These are phyloP conservation scores for Chiridota heheva DNA, from an alignment of 35 echinoderm and acorn worm species.

Conservation along the genomic window DNA sequence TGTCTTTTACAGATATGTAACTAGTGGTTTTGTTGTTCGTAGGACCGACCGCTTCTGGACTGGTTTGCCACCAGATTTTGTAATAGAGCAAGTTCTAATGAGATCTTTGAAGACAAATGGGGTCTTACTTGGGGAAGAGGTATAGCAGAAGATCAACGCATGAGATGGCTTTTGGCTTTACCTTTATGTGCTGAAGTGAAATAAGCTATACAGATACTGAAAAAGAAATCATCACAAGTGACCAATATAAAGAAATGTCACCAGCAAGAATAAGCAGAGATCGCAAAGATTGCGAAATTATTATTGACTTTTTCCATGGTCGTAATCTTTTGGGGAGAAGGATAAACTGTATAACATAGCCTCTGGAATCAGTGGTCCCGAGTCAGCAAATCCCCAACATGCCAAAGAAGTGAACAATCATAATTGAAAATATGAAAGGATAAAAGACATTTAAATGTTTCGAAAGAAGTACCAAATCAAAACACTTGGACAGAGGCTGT, in stretches of 20 bases:
- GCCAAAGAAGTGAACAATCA: conserved; percentile 5
- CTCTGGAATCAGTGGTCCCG: not conserved
- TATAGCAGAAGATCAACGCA: conserved; percentile 26
- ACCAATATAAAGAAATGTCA: too few species aligned
- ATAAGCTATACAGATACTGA: conserved; percentile 50
- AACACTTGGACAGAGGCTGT: conserved; percentile 18
- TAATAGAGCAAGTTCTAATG: conserved; percentile 75
- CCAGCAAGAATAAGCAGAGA: too few species aligned
- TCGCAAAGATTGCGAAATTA: too few species aligned
- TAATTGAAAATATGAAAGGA: conserved; percentile 12
- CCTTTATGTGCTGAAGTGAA: conserved; percentile 35
- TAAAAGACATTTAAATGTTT: not conserved
- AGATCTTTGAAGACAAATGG: conserved; percentile 59
- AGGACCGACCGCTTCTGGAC: conserved; percentile 57
- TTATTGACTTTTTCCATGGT: not conserved
- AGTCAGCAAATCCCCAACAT: not conserved
- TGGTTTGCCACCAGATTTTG: conserved; percentile 43
- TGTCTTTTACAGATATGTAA: conserved; percentile 7
- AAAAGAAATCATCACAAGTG: too few species aligned
- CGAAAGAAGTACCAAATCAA: conserved; percentile 22
- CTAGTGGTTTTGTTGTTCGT: conserved; percentile 32
- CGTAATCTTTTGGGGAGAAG: conserved; percentile 24
- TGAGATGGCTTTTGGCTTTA: not conserved
- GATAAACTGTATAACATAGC: conserved; percentile 12
- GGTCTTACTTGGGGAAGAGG: conserved; percentile 63